These are phyloP conservation scores for Acholoe squamosa DNA, from an alignment of 2,888 invertebrate species.

Conservation along the genomic window DNA sequence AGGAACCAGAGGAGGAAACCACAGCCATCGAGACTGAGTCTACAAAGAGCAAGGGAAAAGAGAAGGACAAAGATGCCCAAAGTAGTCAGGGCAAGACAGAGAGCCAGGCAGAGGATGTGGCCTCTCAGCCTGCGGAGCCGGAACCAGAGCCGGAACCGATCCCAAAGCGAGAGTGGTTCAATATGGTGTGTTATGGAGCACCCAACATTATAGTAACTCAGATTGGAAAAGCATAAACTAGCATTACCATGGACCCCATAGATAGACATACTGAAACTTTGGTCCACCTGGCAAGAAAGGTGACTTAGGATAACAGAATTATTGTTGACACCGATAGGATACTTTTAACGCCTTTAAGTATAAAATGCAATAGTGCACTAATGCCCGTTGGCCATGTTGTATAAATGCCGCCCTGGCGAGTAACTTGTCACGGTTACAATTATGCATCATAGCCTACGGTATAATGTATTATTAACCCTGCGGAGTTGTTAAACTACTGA, in stretches of 20 bases:
- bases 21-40: conserved; percentile 59
- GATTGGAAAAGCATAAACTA: conserved; percentile 65
- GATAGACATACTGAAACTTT: neutral
- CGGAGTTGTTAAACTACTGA: too few species aligned
- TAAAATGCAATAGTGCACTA: too few species aligned
- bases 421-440: too few species aligned
- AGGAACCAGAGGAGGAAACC: conserved; percentile 63
- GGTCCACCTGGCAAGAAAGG: too few species aligned
- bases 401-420: too few species aligned
- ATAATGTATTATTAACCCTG: too few species aligned
- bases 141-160: conserved; percentile 58
- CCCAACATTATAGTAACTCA: conserved; percentile 81
- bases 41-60: conserved; percentile 67
- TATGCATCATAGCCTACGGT: too few species aligned
- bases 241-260: neutral
- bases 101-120: conserved; percentile 47
- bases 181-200: conserved; percentile 82
- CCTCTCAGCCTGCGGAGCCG: conserved; percentile 66
- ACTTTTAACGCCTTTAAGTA: too few species aligned
- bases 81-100: conserved; percentile 71
- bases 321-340: too few species aligned
- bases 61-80: conserved; percentile 68
- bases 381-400: too few species aligned
- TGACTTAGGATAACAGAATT: too few species aligned
- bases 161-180: conserved; percentile 73